Evolutionary conservation across 2,113 vertebrate genomes (phyloP).

Genomic region (Sinosuthora webbiana): DNA sequence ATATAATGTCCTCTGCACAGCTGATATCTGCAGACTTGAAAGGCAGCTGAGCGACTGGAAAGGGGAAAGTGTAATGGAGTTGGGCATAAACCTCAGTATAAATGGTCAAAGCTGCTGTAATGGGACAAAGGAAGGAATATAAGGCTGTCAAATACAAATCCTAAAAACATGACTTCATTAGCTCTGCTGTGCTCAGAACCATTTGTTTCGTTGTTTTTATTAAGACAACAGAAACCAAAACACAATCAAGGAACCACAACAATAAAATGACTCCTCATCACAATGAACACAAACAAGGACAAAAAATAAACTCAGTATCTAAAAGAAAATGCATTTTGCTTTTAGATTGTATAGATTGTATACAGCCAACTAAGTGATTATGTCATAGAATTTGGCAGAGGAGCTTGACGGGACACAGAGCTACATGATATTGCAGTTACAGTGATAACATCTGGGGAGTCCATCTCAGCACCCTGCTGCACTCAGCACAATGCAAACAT

Average conservation of each 20-base stretch:
- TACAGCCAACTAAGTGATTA: not conserved
- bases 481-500: not conserved
- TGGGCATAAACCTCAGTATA: not conserved
- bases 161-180: not conserved
- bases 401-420: not conserved
- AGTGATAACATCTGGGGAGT: conserved; percentile 39
- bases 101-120: not conserved
- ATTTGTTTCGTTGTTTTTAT: not conserved
- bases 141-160: not conserved
- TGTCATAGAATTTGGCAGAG: not conserved
- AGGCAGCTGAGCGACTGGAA: not conserved
- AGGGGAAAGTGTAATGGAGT: not conserved
- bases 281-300: not conserved
- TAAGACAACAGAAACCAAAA: not conserved
- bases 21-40: not conserved
- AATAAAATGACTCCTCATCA: not conserved
- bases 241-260: not conserved
- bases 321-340: not conserved
- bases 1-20: not conserved
- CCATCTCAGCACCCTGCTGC: not conserved
- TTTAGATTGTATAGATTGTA: not conserved
- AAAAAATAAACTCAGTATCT: not conserved
- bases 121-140: not conserved
- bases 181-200: not conserved
- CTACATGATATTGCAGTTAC: conserved; percentile 33